A percentile compares a stretch with the other conserved stretches of the same genome.
Evolutionary conservation across 2,888 invertebrate species (phyloP).

Genomic region (Crepidodera aurea): DNA sequence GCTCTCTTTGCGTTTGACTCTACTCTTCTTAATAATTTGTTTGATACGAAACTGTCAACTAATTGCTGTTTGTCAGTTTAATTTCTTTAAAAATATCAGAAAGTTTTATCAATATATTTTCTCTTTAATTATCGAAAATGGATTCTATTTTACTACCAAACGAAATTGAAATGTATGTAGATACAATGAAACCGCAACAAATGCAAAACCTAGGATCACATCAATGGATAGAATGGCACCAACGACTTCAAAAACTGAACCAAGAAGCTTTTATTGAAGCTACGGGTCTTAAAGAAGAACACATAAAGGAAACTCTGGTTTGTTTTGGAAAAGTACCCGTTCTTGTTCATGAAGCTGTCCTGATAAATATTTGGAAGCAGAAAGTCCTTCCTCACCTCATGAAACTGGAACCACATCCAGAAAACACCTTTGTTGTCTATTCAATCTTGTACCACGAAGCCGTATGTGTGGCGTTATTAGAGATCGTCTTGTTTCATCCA

Average conservation of each 20-base stretch:
- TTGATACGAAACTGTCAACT: no score
- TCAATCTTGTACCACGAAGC: conserved; percentile 65
- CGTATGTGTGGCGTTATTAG: conserved; percentile 79
- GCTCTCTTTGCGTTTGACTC: no score
- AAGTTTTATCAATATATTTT: conserved; percentile 13
- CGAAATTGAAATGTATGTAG: conserved; percentile 78
- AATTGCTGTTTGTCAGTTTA: no score
- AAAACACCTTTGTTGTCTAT: conserved; percentile 78
- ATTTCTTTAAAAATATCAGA: no score
- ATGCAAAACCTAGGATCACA: conserved; percentile 74
- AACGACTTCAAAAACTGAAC: conserved; percentile 82
- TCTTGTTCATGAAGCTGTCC: conserved; percentile 83
- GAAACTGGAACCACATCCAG: conserved; percentile 71
- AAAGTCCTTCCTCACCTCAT: conserved; percentile 82
- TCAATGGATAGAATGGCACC: conserved; percentile 82
- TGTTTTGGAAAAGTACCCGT: conserved; percentile 77
- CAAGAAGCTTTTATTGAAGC: conserved; percentile 90
- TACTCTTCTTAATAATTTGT: no score
- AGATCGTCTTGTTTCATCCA: conserved; percentile 82
- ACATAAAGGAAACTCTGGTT: conserved; percentile 83
- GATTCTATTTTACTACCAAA: conserved; percentile 68
- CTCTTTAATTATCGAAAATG: conserved; percentile 57
- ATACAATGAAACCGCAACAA: conserved; percentile 72
- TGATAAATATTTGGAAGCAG: conserved; percentile 84
- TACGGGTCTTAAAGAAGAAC: conserved; percentile 78